Conservation (phyloP, 2,888 invertebrate species). For the Nephrotoma guestfalica region DNA sequence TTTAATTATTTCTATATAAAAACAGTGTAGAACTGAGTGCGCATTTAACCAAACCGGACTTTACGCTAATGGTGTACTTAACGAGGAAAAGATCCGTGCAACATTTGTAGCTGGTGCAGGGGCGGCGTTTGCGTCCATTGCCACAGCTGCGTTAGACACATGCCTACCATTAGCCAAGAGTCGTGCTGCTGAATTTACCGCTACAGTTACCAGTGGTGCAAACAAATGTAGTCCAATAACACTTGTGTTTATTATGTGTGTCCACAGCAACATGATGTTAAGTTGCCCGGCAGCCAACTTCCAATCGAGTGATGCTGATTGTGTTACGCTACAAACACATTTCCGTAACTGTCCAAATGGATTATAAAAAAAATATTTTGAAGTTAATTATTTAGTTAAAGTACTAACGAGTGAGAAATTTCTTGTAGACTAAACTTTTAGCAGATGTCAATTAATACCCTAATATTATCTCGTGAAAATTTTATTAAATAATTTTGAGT, state of each 20-base stretch:
- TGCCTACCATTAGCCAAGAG: neutral
- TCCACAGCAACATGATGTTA: neutral
- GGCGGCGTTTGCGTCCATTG: neutral
- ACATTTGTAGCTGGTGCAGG: neutral
- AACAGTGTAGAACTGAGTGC: neutral
- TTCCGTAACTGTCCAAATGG: neutral
- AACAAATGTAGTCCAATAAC: neutral
- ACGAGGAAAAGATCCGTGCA: neutral
- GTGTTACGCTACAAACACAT: neutral
- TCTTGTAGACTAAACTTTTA: too few species aligned
- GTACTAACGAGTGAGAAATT: too few species aligned
- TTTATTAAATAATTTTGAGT: too few species aligned
- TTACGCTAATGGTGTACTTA: neutral
- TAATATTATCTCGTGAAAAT: too few species aligned
- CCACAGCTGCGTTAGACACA: neutral
- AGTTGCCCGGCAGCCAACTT: neutral
- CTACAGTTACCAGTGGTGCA: neutral
- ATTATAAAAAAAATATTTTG: neutral
- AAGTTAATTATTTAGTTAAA: neutral
- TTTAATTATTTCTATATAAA: neutral
- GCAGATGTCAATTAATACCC: too few species aligned
- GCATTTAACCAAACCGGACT: neutral
- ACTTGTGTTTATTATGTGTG: neutral
- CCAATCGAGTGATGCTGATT: neutral
- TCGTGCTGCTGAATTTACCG: neutral